Conservation (phyloP, 2,797 vertebrate species). For the Pantherophis vulpinus region DNA sequence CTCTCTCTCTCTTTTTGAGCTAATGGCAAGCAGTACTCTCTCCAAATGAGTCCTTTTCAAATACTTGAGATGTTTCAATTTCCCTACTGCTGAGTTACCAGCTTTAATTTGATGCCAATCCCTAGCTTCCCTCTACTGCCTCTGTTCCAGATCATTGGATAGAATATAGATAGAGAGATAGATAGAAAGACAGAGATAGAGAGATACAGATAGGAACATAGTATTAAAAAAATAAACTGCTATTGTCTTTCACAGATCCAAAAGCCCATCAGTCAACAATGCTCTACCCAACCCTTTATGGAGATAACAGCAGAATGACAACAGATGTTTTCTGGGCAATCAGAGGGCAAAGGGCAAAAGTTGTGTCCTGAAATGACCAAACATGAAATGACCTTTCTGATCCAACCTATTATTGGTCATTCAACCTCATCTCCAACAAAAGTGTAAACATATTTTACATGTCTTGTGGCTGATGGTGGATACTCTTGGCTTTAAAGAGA, state of each 20-base stretch:
- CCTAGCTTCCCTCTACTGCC: background rate
- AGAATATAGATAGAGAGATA: background rate
- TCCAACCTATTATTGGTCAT: background rate
- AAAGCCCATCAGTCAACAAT: background rate
- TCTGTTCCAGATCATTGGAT: background rate
- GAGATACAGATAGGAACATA: background rate
- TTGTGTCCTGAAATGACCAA: background rate
- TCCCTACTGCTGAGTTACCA: background rate
- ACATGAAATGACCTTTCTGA: background rate
- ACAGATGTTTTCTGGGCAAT: background rate
- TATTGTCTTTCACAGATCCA: background rate
- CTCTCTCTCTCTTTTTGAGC: background rate
- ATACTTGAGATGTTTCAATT: background rate
- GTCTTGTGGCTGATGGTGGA: background rate
- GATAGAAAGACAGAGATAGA: background rate
- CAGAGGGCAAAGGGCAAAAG: background rate
- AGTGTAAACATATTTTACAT: background rate
- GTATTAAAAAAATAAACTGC: background rate
- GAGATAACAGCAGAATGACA: background rate
- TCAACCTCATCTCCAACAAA: background rate
- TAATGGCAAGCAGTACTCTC: background rate
- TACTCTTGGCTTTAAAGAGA: background rate
- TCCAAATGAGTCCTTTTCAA: background rate
- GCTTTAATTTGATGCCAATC: background rate
- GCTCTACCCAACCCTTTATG: background rate